These are phyloP conservation scores for Lomographa bimaculata DNA, from an alignment of 2,888 invertebrate species.

Conservation along the genomic window DNA sequence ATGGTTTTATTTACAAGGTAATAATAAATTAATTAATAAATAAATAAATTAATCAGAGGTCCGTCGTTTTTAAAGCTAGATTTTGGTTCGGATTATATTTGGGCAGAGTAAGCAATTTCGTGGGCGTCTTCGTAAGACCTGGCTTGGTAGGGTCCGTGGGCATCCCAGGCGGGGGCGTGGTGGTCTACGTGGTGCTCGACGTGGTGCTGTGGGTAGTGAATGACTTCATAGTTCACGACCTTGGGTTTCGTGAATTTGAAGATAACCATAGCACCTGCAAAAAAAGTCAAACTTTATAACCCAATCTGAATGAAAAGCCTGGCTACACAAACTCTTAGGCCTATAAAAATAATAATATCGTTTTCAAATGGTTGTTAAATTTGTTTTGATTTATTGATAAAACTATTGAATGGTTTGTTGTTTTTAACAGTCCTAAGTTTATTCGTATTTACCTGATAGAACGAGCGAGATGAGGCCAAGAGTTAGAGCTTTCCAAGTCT, in stretches of 20 bases:
- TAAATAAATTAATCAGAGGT: conserved; percentile 76
- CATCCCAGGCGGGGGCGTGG: conserved; percentile 78
- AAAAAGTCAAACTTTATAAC: conserved; percentile 13
- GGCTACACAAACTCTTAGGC: no score
- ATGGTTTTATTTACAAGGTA: conserved; percentile 72
- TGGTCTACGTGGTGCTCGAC: conserved; percentile 88
- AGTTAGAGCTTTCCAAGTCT: conserved; percentile 95
- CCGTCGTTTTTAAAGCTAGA: conserved; percentile 59
- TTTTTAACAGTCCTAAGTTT: no score
- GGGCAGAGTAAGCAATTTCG: conserved; percentile 84
- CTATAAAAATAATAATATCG: no score
- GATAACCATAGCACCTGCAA: conserved; percentile 88
- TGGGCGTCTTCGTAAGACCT: conserved; percentile 82
- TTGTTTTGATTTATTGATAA: no score
- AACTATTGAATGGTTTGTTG: no score
- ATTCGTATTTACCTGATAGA: conserved; percentile 85
- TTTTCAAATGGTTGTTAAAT: no score
- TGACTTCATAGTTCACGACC: conserved; percentile 93
- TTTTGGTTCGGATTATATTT: conserved; percentile 56
- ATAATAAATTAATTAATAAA: conserved; percentile 73
- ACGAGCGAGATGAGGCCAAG: conserved; percentile 93
- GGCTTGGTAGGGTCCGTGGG: conserved; percentile 85
- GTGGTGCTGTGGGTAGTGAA: conserved; percentile 90
- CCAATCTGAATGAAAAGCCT: no score
- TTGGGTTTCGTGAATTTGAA: conserved; percentile 95